Evolutionary conservation across 2,888 invertebrate genomes (phyloP).

Genomic region (Pterostichus madidus): DNA sequence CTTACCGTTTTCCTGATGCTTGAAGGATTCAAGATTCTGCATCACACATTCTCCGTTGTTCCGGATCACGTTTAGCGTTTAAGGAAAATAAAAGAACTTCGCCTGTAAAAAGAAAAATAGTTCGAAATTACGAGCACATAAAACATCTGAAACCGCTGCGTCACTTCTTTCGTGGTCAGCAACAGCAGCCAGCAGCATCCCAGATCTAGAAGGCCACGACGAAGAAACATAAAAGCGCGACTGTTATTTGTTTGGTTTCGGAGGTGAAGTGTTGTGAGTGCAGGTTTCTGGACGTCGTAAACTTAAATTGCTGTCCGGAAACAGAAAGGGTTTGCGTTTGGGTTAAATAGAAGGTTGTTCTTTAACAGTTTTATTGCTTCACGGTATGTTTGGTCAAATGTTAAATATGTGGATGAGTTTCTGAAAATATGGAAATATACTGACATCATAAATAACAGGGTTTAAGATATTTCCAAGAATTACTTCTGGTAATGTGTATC

Average conservation of each 20-base stretch:
- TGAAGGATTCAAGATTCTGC: background rate
- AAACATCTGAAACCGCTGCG: background rate
- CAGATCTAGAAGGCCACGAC: constrained; percentile 4
- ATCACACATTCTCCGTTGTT: background rate
- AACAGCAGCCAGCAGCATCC: background rate
- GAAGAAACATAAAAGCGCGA: constrained; percentile 17
- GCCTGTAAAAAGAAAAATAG: constrained; percentile 29
- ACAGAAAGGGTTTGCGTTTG: constrained; percentile 30
- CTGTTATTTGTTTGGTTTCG: constrained; percentile 16
- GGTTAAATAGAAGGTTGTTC: too few relatives aligned
- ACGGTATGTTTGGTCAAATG: background rate
- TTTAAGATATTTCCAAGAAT: background rate
- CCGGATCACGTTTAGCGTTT: background rate
- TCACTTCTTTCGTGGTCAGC: constrained; percentile 17
- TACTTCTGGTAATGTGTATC: background rate
- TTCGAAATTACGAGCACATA: constrained; percentile 29
- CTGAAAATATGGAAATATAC: background rate
- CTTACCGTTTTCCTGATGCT: background rate
- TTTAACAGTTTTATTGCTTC: constrained; percentile 24
- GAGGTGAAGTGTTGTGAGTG: constrained; percentile 7
- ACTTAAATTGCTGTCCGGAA: constrained; percentile 11
- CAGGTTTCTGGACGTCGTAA: constrained; percentile 33
- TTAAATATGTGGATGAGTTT: background rate
- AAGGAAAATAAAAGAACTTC: background rate
- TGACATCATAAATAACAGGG: background rate